Percentiles rank a stretch among this genome's conserved stretches.
Evolutionary conservation across 1,140 invertebrate species (phyloP).

Genomic region (Zaprionus ornatus): DNA sequence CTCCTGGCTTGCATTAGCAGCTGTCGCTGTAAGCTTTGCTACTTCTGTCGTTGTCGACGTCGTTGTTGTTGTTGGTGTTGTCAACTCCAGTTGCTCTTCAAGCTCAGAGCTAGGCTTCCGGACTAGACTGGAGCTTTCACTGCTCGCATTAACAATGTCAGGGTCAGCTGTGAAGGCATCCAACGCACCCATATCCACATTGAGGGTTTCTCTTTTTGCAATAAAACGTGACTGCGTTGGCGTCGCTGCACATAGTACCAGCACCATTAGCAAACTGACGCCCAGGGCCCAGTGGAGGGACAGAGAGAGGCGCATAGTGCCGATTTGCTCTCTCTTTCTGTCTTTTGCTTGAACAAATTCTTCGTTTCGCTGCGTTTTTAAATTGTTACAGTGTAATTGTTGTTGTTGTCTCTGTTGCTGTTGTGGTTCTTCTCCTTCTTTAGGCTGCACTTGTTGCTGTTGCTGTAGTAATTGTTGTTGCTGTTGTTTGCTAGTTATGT

Average conservation of each 20-base stretch:
- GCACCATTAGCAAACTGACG: slow-evolving; percentile 28
- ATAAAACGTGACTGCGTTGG: slow-evolving; percentile 67
- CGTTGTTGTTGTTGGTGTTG: neutral
- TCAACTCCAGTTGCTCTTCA: neutral
- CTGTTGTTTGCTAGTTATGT: slow-evolving; percentile 36
- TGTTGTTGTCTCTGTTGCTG: neutral
- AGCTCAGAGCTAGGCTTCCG: neutral
- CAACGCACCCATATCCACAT: slow-evolving; percentile 31
- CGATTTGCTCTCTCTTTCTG: slow-evolving; percentile 5
- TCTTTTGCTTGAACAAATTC: slow-evolving; percentile 39
- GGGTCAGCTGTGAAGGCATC: slow-evolving; percentile 51
- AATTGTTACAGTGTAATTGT: slow-evolving; percentile 42
- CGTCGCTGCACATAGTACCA: slow-evolving; percentile 48
- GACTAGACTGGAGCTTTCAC: slow-evolving; percentile 44
- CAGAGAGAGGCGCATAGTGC: slow-evolving; percentile 52
- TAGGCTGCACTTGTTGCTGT: slow-evolving; percentile 26
- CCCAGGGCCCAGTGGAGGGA: slow-evolving; percentile 25
- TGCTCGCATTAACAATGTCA: slow-evolving; percentile 61
- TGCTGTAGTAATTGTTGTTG: slow-evolving; percentile 19
- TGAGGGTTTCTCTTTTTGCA: slow-evolving; percentile 73
- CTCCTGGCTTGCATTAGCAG: neutral
- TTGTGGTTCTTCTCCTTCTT: slow-evolving; percentile 25
- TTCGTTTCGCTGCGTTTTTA: slow-evolving; percentile 47
- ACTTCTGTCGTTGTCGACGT: neutral
- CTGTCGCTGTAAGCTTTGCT: neutral